phyloP scores from a whole-genome alignment of 2,797 vertebrate species.

The Delichon dasypus region DNA sequence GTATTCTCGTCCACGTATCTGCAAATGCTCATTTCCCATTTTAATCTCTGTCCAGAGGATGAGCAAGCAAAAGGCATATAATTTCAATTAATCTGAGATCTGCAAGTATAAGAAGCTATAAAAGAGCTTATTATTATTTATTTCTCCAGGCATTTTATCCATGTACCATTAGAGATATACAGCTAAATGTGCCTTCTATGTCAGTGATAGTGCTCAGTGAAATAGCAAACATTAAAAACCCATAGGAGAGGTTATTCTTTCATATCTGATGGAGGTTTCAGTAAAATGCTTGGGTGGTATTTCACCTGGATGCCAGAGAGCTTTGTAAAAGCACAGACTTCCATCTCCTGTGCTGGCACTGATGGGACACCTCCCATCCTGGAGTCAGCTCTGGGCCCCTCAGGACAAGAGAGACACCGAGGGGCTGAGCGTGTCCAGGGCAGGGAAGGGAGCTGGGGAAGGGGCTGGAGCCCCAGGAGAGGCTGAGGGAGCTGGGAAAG shows the following conservation, averaged over 20 bases:
- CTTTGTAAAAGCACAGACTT: not conserved
- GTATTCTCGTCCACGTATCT: not conserved
- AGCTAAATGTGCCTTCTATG: not conserved
- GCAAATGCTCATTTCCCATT: not conserved
- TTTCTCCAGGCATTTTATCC: conserved; percentile 42
- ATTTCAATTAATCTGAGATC: conserved; percentile 59
- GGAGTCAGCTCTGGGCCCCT: not conserved
- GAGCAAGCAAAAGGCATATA: conserved; percentile 1
- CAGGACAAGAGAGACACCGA: not conserved
- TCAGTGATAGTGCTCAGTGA: not conserved
- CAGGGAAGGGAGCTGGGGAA: not conserved
- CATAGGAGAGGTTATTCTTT: conserved; percentile 8
- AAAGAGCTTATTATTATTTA: conserved; percentile 41
- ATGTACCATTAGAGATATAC: not conserved
- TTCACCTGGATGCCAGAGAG: not conserved
- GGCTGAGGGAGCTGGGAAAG: no score
- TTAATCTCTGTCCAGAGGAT: conserved; percentile 31
- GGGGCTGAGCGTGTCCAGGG: not conserved
- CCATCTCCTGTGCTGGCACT: not conserved
- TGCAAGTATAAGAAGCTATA: conserved; percentile 9
- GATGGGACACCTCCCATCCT: not conserved
- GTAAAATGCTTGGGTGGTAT: not conserved
- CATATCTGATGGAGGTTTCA: not conserved
- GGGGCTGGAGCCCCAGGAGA: no score
- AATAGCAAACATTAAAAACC: conserved; percentile 42